A percentile compares a stretch with the other conserved stretches of the same genome.
phyloP scores from a whole-genome alignment of 2,113 vertebrate genomes.

The Pongo pygmaeus region DNA sequence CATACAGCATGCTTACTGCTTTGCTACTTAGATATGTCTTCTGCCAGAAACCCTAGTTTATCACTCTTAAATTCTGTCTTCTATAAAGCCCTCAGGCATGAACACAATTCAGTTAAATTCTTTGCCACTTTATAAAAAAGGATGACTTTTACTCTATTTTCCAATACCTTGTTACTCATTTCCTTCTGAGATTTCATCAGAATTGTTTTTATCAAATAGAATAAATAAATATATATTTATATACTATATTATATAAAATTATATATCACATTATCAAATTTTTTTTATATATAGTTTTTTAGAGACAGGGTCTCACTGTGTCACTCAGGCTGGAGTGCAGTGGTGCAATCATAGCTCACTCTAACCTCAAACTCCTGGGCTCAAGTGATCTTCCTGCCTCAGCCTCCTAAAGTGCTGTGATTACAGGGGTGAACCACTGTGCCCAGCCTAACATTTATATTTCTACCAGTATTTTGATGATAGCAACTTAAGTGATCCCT shows the following conservation, averaged over 20 bases:
- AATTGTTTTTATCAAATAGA: background rate
- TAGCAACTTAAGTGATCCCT: background rate
- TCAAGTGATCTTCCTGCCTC: too few species aligned
- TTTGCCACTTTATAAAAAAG: background rate
- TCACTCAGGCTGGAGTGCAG: too few species aligned
- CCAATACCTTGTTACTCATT: background rate
- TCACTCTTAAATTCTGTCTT: background rate
- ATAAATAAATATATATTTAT: too few species aligned
- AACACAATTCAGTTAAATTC: background rate
- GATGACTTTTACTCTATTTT: background rate
- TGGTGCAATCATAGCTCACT: too few species aligned
- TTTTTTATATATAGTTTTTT: too few species aligned
- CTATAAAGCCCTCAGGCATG: background rate
- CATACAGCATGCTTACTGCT: background rate
- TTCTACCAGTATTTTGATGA: background rate
- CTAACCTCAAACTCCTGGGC: too few species aligned
- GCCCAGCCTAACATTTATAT: too few species aligned
- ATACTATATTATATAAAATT: too few species aligned
- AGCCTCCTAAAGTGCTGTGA: too few species aligned
- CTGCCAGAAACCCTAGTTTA: background rate
- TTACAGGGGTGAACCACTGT: too few species aligned
- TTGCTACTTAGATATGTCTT: background rate
- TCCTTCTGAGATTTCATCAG: background rate
- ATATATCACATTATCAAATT: too few species aligned
- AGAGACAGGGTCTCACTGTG: too few species aligned